phyloP scores from a whole-genome alignment of 2,113 vertebrate genomes.

The Phodopus roborovskii region DNA sequence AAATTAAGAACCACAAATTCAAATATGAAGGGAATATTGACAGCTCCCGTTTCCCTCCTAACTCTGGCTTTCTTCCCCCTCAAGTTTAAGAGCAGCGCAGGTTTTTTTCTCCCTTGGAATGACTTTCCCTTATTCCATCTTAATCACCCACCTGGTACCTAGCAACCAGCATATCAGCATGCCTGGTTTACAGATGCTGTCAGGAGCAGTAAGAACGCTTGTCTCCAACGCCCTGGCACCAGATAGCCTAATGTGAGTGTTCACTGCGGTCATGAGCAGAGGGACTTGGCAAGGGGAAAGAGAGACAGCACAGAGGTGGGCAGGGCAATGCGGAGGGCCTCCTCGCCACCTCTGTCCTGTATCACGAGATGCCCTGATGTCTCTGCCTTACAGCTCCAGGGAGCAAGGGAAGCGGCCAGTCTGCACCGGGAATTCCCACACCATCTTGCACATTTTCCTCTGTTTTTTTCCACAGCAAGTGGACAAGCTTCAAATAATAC shows the following conservation, averaged over 20 bases:
- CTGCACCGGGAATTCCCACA: accelerated
- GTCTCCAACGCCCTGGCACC: not conserved
- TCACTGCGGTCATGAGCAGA: accelerated
- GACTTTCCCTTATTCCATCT: not conserved
- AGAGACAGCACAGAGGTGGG: not conserved
- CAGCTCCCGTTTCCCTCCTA: not conserved
- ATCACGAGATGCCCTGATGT: not conserved
- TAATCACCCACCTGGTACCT: not conserved
- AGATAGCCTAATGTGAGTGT: not conserved
- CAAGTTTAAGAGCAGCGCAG: not conserved
- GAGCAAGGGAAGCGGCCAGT: not conserved
- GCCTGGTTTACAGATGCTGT: not conserved
- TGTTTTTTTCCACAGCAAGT: not conserved
- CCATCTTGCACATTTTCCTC: not conserved
- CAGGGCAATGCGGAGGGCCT: not conserved
- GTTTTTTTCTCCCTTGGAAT: not conserved
- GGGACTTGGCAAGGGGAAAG: not conserved
- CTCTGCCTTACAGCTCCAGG: not conserved
- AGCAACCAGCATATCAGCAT: no score
- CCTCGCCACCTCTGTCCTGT: accelerated
- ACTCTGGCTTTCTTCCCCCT: not conserved
- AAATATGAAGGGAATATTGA: not conserved
- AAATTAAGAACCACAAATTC: slow-evolving; percentile 14
- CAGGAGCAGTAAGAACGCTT: no score
- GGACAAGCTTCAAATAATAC: not conserved